Conservation (phyloP, 2,888 invertebrate genomes). For the Pecten maximus region DNA sequence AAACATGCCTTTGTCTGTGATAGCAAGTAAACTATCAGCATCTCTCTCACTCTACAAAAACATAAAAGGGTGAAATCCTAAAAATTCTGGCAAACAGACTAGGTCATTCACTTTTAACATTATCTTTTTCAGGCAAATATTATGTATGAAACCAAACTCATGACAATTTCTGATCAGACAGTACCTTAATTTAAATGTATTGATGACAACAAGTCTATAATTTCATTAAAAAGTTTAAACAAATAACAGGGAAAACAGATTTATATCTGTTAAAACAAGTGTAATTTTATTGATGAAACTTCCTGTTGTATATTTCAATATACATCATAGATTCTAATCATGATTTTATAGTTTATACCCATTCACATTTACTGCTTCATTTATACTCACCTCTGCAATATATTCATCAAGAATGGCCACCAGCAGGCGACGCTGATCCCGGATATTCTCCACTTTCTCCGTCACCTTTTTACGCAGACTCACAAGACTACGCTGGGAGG, state of each 20-base stretch:
- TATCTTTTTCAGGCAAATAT: not conserved
- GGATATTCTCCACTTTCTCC: slow-evolving; percentile 60
- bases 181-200: too few species aligned
- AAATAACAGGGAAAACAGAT: too few species aligned
- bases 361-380: not conserved
- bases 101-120: not conserved
- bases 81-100: too few species aligned
- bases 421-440: slow-evolving; percentile 59
- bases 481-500: slow-evolving; percentile 1
- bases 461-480: slow-evolving; percentile 59
- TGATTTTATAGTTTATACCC: too few species aligned
- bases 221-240: too few species aligned
- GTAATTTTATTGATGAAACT: too few species aligned
- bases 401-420: slow-evolving; percentile 56
- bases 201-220: too few species aligned
- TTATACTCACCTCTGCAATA: slow-evolving; percentile 59
- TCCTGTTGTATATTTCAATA: too few species aligned
- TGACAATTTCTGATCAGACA: too few species aligned
- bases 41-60: slow-evolving; percentile 55
- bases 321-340: too few species aligned
- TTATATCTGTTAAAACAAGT: not conserved
- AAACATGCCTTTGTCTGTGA: slow-evolving; percentile 54
- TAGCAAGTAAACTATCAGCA: slow-evolving; percentile 54
- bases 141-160: not conserved
- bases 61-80: not conserved